Evolutionary conservation across 2,888 invertebrate genomes (phyloP).

Genomic region (Troides aeacus): DNA sequence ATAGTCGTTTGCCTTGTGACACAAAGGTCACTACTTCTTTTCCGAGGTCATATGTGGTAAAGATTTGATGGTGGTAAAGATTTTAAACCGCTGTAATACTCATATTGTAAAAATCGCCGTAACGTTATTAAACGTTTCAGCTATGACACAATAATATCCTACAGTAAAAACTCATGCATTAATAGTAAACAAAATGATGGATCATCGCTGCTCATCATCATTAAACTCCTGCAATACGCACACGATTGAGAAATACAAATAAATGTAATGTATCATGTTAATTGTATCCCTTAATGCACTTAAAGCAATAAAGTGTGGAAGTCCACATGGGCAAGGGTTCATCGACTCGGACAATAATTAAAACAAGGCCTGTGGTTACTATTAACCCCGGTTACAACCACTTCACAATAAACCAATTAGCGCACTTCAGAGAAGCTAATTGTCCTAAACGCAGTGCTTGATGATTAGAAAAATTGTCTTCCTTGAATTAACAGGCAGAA

Average conservation of each 20-base stretch:
- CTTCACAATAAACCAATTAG: constrained; percentile 19
- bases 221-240: not conserved
- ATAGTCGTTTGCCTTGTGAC: too few relatives aligned
- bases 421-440: constrained; percentile 6
- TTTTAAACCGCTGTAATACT: too few relatives aligned
- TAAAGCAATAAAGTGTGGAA: constrained; percentile 36
- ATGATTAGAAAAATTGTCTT: constrained; percentile 22
- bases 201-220: not conserved
- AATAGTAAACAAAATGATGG: not conserved
- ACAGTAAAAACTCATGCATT: not conserved
- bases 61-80: too few relatives aligned
- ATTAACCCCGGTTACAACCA: not conserved
- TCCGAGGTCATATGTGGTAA: too few relatives aligned
- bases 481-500: constrained; percentile 3
- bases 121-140: too few relatives aligned
- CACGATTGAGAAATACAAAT: not conserved
- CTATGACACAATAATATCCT: too few relatives aligned
- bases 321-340: constrained; percentile 32
- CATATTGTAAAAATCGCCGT: too few relatives aligned
- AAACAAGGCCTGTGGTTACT: constrained; percentile 9
- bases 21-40: too few relatives aligned
- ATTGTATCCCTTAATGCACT: constrained; percentile 2
- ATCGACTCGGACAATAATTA: constrained; percentile 12
- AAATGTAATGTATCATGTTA: not conserved
- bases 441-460: constrained; percentile 6